Evolutionary conservation across 1,140 invertebrate species (phyloP).

Genomic region (Schlechtendalia chinensis): DNA sequence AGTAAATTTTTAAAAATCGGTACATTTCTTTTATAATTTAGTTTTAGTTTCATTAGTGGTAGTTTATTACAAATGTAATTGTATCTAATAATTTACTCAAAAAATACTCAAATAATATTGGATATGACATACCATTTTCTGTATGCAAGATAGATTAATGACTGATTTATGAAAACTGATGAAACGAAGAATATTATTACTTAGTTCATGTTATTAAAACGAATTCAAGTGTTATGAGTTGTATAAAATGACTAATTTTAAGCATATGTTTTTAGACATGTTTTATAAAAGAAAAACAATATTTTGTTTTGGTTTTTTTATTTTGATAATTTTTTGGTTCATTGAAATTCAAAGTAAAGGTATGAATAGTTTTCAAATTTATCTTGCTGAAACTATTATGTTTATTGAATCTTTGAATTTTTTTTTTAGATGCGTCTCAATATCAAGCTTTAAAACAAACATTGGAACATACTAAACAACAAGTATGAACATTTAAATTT

Average conservation of each 20-base stretch:
- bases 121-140: neutral
- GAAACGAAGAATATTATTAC: neutral
- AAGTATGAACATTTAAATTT: conserved; percentile 1
- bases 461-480: conserved; percentile 5
- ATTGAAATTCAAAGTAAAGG: conserved; percentile 51
- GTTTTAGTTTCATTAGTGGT: neutral
- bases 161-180: neutral
- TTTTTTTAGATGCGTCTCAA: conserved; percentile 10
- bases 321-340: conserved; percentile 51
- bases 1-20: too few relatives aligned
- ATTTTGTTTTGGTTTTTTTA: conserved; percentile 47
- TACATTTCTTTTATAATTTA: neutral
- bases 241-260: conserved; percentile 9
- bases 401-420: neutral
- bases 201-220: neutral
- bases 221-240: neutral
- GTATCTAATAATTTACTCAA: too few relatives aligned
- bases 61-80: too few relatives aligned
- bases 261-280: conserved; percentile 49
- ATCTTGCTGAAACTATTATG: neutral
- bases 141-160: neutral
- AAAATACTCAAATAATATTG: neutral
- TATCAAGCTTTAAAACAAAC: conserved; percentile 34
- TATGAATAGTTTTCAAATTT: conserved; percentile 10
- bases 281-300: conserved; percentile 51